Evolutionary conservation across 2,113 vertebrate genomes (phyloP).

Genomic region (Grus americana): DNA sequence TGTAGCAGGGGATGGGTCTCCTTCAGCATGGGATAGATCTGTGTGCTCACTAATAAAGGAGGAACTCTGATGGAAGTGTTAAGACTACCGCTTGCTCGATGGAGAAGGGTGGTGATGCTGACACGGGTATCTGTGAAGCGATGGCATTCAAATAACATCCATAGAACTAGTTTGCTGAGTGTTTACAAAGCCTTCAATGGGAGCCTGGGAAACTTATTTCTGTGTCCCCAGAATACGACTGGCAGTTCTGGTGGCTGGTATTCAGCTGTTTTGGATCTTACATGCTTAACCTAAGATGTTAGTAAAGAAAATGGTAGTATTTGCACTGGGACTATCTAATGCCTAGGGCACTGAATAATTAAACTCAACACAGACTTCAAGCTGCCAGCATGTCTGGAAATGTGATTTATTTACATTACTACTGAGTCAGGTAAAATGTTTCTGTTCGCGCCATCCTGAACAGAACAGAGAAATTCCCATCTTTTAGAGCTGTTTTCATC

Average conservation of each 20-base stretch:
- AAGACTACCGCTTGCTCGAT: not conserved
- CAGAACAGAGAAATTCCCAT: not conserved
- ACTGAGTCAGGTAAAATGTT: not conserved
- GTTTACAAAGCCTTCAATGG: not conserved
- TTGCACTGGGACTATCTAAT: not conserved
- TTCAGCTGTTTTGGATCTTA: not conserved
- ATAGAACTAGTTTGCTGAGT: not conserved
- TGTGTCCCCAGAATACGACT: not conserved
- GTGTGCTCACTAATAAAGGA: not conserved
- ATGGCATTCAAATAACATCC: not conserved
- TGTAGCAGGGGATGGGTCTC: not conserved
- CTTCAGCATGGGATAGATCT: not conserved
- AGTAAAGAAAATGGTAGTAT: not conserved
- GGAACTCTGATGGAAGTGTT: not conserved
- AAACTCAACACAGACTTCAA: not conserved
- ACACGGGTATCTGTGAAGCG: not conserved
- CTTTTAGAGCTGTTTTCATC: not conserved
- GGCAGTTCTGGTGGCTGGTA: not conserved
- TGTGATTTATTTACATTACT: not conserved
- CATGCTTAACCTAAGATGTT: not conserved
- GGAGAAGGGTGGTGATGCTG: not conserved
- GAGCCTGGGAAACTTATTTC: not conserved
- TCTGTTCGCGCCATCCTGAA: not conserved
- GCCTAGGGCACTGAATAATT: not conserved
- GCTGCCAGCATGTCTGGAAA: not conserved